Percentiles rank a stretch among this genome's conserved stretches.
Evolutionary conservation across 2,888 invertebrate genomes (phyloP).

Genomic region (Volucella bombylans): DNA sequence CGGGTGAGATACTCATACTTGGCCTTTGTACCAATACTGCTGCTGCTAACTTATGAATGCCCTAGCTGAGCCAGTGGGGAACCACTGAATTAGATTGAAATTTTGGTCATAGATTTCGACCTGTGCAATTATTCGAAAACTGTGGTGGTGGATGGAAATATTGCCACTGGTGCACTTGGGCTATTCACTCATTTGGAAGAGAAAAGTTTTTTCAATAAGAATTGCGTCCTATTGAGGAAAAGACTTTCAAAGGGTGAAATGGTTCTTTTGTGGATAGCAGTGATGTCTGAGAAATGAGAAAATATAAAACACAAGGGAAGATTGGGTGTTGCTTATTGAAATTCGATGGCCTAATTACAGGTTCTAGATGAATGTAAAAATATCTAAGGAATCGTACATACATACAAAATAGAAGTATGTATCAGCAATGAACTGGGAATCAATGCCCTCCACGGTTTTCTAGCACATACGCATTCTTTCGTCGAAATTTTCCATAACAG

Average conservation of each 20-base stretch:
- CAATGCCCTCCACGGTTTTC: no score
- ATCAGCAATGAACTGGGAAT: no score
- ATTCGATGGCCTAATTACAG: no score
- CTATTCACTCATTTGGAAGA: conserved; percentile 28
- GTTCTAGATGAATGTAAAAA: no score
- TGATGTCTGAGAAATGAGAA: neutral
- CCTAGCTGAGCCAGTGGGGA: conserved; percentile 54
- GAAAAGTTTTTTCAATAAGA: conserved; percentile 1
- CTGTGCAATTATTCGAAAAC: conserved; percentile 51
- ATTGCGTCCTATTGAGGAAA: neutral
- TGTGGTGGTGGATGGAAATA: conserved; percentile 30
- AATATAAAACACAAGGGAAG: no score
- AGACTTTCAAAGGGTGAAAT: neutral
- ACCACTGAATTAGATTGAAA: conserved; percentile 70
- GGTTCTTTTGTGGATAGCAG: neutral
- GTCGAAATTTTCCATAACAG: no score
- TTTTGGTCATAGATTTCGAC: conserved; percentile 61
- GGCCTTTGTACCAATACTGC: conserved; percentile 33
- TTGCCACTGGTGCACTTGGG: conserved; percentile 39
- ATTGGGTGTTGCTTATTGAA: no score
- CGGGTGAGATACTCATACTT: conserved; percentile 22
- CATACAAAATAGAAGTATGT: no score
- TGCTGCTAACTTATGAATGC: conserved; percentile 21
- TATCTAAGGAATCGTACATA: no score
- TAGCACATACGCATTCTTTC: no score